Conservation (phyloP, 2,888 invertebrate species). For the Rhagophthalmus giganteus region DNA sequence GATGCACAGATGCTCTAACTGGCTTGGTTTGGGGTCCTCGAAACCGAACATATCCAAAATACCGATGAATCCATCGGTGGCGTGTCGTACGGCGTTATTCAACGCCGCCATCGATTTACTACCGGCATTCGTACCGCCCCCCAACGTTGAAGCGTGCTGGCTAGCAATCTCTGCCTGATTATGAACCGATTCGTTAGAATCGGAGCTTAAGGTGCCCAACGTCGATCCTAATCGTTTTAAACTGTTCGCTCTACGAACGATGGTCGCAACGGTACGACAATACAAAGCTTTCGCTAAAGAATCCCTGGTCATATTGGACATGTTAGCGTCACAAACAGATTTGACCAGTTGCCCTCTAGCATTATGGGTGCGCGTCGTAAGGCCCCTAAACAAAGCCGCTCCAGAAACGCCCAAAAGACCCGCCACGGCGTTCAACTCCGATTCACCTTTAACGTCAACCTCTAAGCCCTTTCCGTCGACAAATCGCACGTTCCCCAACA, state of each 20-base stretch:
- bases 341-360: conserved; percentile 78
- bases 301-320: conserved; percentile 87
- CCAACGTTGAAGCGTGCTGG: conserved; percentile 82
- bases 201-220: conserved; percentile 81
- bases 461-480: conserved; percentile 76
- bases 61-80: conserved; percentile 93
- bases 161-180: conserved; percentile 83
- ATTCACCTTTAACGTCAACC: conserved; percentile 78
- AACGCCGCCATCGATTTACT: conserved; percentile 90
- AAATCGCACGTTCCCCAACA: conserved; percentile 91
- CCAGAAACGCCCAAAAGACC: conserved; percentile 79
- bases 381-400: conserved; percentile 74
- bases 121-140: conserved; percentile 70
- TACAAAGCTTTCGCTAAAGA: conserved; percentile 90
- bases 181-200: conserved; percentile 90
- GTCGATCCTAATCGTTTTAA: conserved; percentile 84
- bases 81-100: conserved; percentile 89
- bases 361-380: conserved; percentile 80
- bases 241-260: conserved; percentile 90
- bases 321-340: conserved; percentile 80
- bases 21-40: conserved; percentile 88
- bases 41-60: conserved; percentile 97
- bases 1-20: conserved; percentile 91
- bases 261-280: conserved; percentile 91
- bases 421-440: conserved; percentile 84